Conservation (phyloP, 2,888 invertebrate genomes). For the Reticulitermes lucifugus region DNA sequence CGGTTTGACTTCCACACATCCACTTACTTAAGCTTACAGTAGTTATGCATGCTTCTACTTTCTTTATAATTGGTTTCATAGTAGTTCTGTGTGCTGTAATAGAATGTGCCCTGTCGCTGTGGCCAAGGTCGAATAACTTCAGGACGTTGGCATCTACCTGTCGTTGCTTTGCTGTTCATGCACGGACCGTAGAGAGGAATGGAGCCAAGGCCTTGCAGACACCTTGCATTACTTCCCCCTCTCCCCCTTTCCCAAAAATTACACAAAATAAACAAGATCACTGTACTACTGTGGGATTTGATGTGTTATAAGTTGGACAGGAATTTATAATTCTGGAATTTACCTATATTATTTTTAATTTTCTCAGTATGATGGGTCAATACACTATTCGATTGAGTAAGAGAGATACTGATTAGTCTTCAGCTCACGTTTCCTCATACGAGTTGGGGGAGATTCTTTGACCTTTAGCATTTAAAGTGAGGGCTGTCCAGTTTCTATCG, state of each 20-base stretch:
- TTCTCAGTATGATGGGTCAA: background rate
- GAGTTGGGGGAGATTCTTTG: background rate
- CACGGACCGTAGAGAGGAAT: background rate
- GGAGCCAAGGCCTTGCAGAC: background rate
- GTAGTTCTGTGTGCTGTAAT: background rate
- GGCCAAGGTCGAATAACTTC: slow-evolving; percentile 24
- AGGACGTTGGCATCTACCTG: slow-evolving; percentile 20
- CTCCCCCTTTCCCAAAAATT: background rate
- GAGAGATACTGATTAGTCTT: background rate
- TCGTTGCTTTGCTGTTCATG: background rate
- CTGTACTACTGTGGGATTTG: too few species aligned
- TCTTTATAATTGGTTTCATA: background rate
- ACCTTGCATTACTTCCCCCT: background rate
- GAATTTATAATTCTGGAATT: background rate
- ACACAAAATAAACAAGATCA: background rate
- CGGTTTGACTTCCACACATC: too few species aligned
- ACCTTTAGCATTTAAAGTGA: slow-evolving; percentile 2
- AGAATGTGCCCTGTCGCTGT: slow-evolving; percentile 5
- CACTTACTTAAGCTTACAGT: background rate
- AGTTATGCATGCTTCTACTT: background rate
- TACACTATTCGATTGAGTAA: background rate
- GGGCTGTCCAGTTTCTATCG: background rate
- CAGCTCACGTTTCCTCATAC: background rate
- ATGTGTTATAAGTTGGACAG: background rate
- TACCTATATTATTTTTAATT: background rate